Evolutionary conservation across 2,113 vertebrate species (phyloP).

Genomic region (Bos taurus): DNA sequence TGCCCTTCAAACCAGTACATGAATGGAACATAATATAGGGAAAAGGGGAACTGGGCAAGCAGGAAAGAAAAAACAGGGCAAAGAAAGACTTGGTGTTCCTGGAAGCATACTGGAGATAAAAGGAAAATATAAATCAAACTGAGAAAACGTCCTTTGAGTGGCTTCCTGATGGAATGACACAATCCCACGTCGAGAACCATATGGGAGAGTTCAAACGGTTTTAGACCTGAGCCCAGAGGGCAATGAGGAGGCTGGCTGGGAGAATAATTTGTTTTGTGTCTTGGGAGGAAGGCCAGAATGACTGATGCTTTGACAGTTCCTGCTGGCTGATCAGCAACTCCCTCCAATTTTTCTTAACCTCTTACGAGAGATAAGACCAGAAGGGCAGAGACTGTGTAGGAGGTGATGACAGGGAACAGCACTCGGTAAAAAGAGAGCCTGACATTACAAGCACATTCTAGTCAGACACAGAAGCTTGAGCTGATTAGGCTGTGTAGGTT

Average conservation of each 20-base stretch:
- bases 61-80: neutral
- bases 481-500: neutral
- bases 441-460: slow-evolving; percentile 1
- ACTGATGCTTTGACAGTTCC: slow-evolving; percentile 72
- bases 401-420: slow-evolving; percentile 26
- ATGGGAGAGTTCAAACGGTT: slow-evolving; percentile 74
- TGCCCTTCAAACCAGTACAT: neutral
- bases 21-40: neutral
- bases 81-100: neutral
- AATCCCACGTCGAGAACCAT: slow-evolving; percentile 61
- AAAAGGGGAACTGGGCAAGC: neutral
- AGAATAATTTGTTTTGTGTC: slow-evolving; percentile 79
- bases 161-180: slow-evolving; percentile 45
- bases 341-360: slow-evolving; percentile 70
- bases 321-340: slow-evolving; percentile 68
- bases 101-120: slow-evolving; percentile 45
- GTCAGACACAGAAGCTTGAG: neutral
- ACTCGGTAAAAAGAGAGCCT: neutral
- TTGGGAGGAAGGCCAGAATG: slow-evolving; percentile 63
- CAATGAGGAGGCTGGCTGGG: slow-evolving; percentile 65
- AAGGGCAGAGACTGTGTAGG: slow-evolving; percentile 12
- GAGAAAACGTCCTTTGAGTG: slow-evolving; percentile 71
- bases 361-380: slow-evolving; percentile 65
- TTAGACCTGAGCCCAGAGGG: slow-evolving; percentile 66
- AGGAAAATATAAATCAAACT: slow-evolving; percentile 73